Conservation (phyloP, 2,797 vertebrate genomes). For the Champsocephalus esox region DNA sequence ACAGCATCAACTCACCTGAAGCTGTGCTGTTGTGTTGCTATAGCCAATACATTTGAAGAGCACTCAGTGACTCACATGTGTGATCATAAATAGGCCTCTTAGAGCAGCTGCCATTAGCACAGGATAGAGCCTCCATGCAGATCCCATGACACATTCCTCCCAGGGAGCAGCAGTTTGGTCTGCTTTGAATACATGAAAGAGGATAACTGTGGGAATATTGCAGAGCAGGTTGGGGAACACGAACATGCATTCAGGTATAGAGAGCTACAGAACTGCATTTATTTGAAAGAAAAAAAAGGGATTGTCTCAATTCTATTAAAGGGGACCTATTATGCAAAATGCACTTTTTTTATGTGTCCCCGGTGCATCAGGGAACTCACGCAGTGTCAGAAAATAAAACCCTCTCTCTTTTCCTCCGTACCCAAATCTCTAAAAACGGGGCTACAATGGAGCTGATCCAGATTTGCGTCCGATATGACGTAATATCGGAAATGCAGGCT, state of each 20-base stretch:
- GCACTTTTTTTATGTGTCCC: background rate
- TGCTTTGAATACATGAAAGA: constrained; percentile 57
- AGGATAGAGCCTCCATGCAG: constrained; percentile 45
- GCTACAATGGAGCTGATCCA: too few relatives aligned
- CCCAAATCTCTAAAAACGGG: too few relatives aligned
- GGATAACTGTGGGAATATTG: constrained; percentile 59
- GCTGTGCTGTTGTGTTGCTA: constrained; percentile 47
- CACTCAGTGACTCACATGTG: constrained; percentile 56
- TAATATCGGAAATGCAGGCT: too few relatives aligned
- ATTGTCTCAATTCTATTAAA: too few relatives aligned
- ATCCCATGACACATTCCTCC: constrained; percentile 67
- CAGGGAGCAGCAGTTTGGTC: constrained; percentile 49
- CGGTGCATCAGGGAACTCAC: background rate
- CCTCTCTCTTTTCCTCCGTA: too few relatives aligned
- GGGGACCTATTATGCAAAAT: too few relatives aligned
- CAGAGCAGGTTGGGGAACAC: constrained; percentile 12
- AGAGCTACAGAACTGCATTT: background rate
- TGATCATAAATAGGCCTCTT: constrained; percentile 65
- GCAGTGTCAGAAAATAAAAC: too few relatives aligned
- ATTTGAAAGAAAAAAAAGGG: too few relatives aligned
- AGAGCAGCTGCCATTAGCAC: constrained; percentile 62
- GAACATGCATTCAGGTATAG: constrained; percentile 24
- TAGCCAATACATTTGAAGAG: constrained; percentile 44
- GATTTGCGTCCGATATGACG: too few relatives aligned
- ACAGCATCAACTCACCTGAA: constrained; percentile 52